Evolutionary conservation across 2,797 vertebrate species (phyloP), one percentile per base, ranked within the genome.

Genomic region (Labroides dimidiatus): DNA sequence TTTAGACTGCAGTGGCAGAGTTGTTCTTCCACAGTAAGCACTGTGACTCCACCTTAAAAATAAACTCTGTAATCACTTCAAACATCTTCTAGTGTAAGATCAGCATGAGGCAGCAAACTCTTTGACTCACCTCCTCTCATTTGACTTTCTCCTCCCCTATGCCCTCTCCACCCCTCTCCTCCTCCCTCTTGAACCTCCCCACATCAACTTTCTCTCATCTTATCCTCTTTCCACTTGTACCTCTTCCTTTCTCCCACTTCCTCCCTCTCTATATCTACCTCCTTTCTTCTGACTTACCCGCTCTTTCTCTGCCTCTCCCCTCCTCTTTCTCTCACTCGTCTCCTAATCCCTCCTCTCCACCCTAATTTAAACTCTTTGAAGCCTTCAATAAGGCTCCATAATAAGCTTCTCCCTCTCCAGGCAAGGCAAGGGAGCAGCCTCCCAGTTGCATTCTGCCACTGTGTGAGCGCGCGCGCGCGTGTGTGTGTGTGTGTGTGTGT

Each of bases 281-380:
- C 77, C 56, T 86, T 79, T 81, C 77, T 81, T 81, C 87, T 86
- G 66, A 72, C 81, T 78, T 76, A 67, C 68, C 49, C 80, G 6
- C 72, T 84, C 77, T 87, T 80, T 71, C 67, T 88, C 74, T 80
- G 67, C 81, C 73, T 80, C 84, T 80, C 82, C 73, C 75, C 78
- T 84, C 85, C 85, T 83, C 78, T 80, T 86, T 86, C 87, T 84
- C 80, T 78, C 53, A 52, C 82, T 89, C 77, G 50, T 83, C 81
- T 88, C 86, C 86, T 93, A 91, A 92, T 92, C 90, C 91, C 85
- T 89, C 88, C 88, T 92, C 89, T 91, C 90, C 90, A 91, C 88
- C 91, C 91, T 91, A 93, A 93, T 93, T 93, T 93, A 91, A 91
- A 91, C 90, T 93, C 91, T 93, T 93, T 93, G 91, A 93, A 91